These are phyloP conservation scores for Tyria jacobaeae DNA, from an alignment of 2,888 invertebrate genomes.

Conservation along the genomic window DNA sequence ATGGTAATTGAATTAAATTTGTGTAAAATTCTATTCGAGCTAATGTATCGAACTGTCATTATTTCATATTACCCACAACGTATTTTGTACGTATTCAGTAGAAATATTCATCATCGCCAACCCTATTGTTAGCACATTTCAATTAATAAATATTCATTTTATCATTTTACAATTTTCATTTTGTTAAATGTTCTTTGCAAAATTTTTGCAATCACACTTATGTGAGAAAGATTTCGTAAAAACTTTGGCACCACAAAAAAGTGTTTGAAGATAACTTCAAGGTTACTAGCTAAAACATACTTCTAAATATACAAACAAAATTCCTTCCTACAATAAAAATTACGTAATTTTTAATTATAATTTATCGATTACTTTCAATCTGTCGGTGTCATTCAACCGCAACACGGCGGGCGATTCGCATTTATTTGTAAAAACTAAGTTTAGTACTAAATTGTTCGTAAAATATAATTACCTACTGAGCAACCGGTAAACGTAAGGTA, in stretches of 20 bases:
- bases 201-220: neutral
- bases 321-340: slow-evolving; percentile 9
- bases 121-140: too few species aligned
- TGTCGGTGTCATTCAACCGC: neutral
- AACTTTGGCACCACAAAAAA: neutral
- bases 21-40: too few species aligned
- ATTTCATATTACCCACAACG: too few species aligned
- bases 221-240: neutral
- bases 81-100: too few species aligned
- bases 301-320: slow-evolving; percentile 1
- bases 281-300: neutral
- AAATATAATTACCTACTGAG: neutral
- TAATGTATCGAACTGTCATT: too few species aligned
- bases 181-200: neutral
- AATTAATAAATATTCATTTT: too few species aligned
- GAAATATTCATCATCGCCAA: too few species aligned
- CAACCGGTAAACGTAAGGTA: too few species aligned
- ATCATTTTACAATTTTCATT: too few species aligned
- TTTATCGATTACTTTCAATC: slow-evolving; percentile 27
- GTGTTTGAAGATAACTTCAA: neutral
- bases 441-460: neutral
- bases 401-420: slow-evolving; percentile 8
- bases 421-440: slow-evolving; percentile 1
- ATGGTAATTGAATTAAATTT: too few species aligned
- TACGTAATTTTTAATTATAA: slow-evolving; percentile 64